Percentiles rank a stretch among this genome's conserved stretches.
These are phyloP conservation scores for Oscheius sp. DNA, from an alignment of 1,140 invertebrate genomes.

Conservation along the genomic window DNA sequence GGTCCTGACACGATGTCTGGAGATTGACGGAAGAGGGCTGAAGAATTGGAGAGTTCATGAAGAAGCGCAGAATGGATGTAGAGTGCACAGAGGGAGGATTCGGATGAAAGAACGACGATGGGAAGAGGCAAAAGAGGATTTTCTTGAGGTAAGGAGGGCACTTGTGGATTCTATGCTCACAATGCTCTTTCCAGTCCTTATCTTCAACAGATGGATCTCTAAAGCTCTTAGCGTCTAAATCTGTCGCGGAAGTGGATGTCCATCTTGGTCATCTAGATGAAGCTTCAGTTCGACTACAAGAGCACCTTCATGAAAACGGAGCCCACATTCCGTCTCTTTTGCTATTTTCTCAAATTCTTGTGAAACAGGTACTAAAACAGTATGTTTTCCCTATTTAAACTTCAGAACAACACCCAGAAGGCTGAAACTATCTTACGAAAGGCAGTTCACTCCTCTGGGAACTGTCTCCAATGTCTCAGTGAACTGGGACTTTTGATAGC, in stretches of 20 bases:
- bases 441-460: neutral
- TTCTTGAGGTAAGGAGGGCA: neutral
- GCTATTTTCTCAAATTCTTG: neutral
- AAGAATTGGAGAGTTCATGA: conserved; percentile 16
- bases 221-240: neutral
- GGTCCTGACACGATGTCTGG: neutral
- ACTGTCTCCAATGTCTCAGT: conserved; percentile 6
- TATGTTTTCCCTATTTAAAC: neutral
- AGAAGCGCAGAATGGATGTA: conserved; percentile 6
- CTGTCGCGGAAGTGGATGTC: conserved; percentile 14
- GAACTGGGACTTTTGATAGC: conserved; percentile 25
- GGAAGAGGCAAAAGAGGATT: conserved; percentile 55
- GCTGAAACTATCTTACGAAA: neutral
- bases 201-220: neutral
- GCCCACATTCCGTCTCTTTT: neutral
- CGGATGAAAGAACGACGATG: neutral
- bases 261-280: conserved; percentile 1
- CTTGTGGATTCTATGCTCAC: neutral
- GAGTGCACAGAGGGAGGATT: conserved; percentile 4
- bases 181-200: neutral
- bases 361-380: neutral
- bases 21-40: conserved; percentile 2
- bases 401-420: neutral
- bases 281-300: neutral
- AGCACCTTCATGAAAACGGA: neutral